Percentiles rank a stretch among this genome's conserved stretches.
Conservation (phyloP, 2,888 invertebrate species). For the Eristalis pertinax region DNA sequence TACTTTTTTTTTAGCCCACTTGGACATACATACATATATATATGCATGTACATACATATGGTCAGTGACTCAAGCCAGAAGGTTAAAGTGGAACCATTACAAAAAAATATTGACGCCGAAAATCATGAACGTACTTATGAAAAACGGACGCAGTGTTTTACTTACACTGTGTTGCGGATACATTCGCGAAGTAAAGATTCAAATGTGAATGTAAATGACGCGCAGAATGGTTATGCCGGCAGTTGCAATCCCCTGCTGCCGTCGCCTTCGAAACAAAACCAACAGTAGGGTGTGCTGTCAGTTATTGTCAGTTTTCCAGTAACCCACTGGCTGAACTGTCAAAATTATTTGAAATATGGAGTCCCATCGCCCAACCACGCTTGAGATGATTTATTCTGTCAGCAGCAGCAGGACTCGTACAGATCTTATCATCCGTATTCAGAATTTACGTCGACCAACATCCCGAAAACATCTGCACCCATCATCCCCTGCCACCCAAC, state of each 20-base stretch:
- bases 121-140: neutral
- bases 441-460: constrained; percentile 30
- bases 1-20: no score
- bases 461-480: constrained; percentile 44
- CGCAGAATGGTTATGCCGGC: constrained; percentile 41
- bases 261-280: neutral
- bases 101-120: no score
- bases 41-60: no score
- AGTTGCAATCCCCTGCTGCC: constrained; percentile 25
- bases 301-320: constrained; percentile 52
- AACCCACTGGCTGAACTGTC: constrained; percentile 60
- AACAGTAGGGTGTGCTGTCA: constrained; percentile 36
- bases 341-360: constrained; percentile 67
- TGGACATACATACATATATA: no score
- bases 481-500: neutral
- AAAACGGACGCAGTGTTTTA: no score
- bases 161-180: no score
- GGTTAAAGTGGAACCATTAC: no score
- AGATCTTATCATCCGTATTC: constrained; percentile 57
- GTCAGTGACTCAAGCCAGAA: no score
- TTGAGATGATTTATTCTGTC: constrained; percentile 64
- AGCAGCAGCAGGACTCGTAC: constrained; percentile 21
- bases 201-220: constrained; percentile 46
- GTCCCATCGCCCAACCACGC: constrained; percentile 7
- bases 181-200: constrained; percentile 30